Conservation (phyloP, 1,140 invertebrate species). For the Drosophila pectinifera region DNA sequence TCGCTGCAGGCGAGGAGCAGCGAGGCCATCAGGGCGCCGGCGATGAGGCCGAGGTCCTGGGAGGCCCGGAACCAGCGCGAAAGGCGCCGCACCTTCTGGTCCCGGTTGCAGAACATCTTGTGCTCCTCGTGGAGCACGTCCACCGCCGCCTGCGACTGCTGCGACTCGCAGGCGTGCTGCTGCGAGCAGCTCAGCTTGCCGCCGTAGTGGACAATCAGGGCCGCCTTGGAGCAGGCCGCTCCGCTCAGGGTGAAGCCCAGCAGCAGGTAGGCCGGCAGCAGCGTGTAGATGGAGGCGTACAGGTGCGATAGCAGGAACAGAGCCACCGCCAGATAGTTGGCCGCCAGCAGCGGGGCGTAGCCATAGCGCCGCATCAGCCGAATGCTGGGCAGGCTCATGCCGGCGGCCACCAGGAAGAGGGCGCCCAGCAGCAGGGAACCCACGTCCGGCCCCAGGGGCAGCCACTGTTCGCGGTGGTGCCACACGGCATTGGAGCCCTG, state of each 20-base stretch:
- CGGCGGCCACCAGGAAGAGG: slow-evolving; percentile 86
- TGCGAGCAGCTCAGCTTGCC: slow-evolving; percentile 87
- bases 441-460: slow-evolving; percentile 83
- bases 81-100: slow-evolving; percentile 82
- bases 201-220: slow-evolving; percentile 87
- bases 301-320: slow-evolving; percentile 87
- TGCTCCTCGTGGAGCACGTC: slow-evolving; percentile 80
- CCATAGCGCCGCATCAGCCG: slow-evolving; percentile 86
- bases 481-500: slow-evolving; percentile 86
- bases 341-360: slow-evolving; percentile 86
- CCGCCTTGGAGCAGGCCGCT: slow-evolving; percentile 86
- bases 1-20: slow-evolving; percentile 85
- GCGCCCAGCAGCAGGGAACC: slow-evolving; percentile 87
- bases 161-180: slow-evolving; percentile 85
- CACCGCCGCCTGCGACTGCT: slow-evolving; percentile 78
- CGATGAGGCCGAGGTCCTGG: slow-evolving; percentile 86
- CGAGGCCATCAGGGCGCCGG: slow-evolving; percentile 86
- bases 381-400: slow-evolving; percentile 86
- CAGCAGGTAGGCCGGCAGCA: slow-evolving; percentile 87
- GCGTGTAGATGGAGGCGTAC: slow-evolving; percentile 87
- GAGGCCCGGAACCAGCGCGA: slow-evolving; percentile 85
- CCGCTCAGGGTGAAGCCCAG: slow-evolving; percentile 87
- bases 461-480: slow-evolving; percentile 82
- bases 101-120: slow-evolving; percentile 84
- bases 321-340: slow-evolving; percentile 86